phyloP scores from a whole-genome alignment of 2,113 vertebrate species.

The Daphoenositta chrysoptera region DNA sequence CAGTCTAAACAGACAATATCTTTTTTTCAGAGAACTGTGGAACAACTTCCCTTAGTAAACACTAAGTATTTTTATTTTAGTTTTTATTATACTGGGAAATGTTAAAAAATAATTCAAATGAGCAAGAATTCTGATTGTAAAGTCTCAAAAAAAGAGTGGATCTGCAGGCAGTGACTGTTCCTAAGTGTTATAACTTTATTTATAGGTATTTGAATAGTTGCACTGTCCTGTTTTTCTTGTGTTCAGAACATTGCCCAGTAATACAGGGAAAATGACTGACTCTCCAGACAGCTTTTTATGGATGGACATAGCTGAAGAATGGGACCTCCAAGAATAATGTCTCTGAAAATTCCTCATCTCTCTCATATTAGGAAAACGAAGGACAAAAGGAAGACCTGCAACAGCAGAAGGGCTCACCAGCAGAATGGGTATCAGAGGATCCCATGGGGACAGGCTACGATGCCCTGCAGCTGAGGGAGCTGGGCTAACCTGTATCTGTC shows the following conservation, averaged over 20 bases:
- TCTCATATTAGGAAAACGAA: not conserved
- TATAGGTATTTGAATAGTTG: not conserved
- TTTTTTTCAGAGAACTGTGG: not conserved
- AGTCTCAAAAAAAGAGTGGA: not conserved
- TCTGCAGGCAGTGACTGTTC: not conserved
- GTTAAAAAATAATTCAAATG: not conserved
- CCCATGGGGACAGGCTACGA: not conserved
- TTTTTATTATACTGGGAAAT: not conserved
- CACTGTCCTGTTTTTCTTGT: not conserved
- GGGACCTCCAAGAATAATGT: fast-evolving
- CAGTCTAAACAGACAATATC: not conserved
- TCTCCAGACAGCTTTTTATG: not conserved
- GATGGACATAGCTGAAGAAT: not conserved
- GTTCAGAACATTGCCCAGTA: not conserved
- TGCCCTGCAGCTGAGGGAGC: not conserved
- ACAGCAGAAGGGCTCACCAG: not conserved
- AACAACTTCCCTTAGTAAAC: not conserved
- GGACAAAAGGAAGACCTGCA: not conserved
- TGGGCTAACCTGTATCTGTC: not conserved
- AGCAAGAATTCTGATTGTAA: not conserved
- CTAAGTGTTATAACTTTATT: not conserved
- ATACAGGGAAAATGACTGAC: not conserved
- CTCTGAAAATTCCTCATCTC: not conserved
- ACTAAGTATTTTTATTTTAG: not conserved
- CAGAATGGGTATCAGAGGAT: not conserved